These are phyloP conservation scores for Chloromyia formosa DNA, from an alignment of 2,888 invertebrate genomes.

Conservation along the genomic window DNA sequence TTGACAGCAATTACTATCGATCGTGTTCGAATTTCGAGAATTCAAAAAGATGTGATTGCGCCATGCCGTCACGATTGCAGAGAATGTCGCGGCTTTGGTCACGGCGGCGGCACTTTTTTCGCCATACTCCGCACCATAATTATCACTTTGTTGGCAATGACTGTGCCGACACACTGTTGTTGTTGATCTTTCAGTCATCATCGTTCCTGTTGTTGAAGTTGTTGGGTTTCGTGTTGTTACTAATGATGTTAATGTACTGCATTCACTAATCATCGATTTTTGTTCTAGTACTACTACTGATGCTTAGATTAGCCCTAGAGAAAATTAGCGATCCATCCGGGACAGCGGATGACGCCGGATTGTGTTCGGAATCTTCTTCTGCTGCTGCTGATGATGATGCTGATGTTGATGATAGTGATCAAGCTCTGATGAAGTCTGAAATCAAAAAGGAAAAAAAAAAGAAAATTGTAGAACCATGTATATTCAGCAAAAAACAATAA, in stretches of 20 bases:
- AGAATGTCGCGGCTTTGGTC: neutral
- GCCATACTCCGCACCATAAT: conserved; percentile 16
- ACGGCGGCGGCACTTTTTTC: conserved; percentile 13
- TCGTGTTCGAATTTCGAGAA: conserved; percentile 24
- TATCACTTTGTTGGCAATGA: conserved; percentile 34
- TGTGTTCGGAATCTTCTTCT: neutral
- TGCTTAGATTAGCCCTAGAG: neutral
- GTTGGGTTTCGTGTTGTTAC: neutral
- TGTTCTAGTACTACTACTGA: neutral
- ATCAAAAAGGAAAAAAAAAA: conserved; percentile 7
- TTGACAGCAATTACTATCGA: conserved; percentile 11
- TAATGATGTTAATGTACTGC: neutral
- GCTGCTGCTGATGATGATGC: conserved; percentile 9
- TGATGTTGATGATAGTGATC: conserved; percentile 30
- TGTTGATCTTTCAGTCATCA: neutral
- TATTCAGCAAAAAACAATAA: conserved; percentile 4
- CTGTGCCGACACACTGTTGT: neutral
- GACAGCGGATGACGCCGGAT: conserved; percentile 31
- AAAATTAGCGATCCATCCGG: conserved; percentile 30
- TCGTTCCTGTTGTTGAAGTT: neutral
- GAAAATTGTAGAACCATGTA: conserved; percentile 12
- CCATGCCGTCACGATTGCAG: conserved; percentile 14
- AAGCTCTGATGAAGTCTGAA: conserved; percentile 32
- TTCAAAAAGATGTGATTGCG: conserved; percentile 13
- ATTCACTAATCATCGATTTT: conserved; percentile 13